Evolutionary conservation across 1,140 invertebrate genomes (phyloP).

Genomic region (Zeugodacus cucurbitae): DNA sequence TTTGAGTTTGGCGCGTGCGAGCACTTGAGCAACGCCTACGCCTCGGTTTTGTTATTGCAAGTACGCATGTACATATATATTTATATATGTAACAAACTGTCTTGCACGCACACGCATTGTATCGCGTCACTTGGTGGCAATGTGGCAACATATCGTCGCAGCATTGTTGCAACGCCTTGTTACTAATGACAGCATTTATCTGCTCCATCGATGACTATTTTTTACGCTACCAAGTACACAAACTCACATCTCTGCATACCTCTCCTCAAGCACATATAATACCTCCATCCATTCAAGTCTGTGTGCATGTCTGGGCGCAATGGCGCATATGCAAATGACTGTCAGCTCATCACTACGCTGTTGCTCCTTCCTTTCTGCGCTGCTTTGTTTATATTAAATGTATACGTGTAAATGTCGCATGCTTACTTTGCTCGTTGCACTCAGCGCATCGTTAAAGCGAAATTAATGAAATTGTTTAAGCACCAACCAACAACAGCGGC

Average conservation of each 20-base stretch:
- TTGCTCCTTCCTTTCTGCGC: neutral
- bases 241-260: neutral
- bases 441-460: conserved; percentile 17
- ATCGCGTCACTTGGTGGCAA: neutral
- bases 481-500: neutral
- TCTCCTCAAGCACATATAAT: too few species aligned
- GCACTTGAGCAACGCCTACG: neutral
- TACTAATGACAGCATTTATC: conserved; percentile 31
- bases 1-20: neutral
- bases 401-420: neutral
- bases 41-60: neutral
- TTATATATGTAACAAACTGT: neutral
- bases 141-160: neutral
- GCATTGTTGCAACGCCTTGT: neutral
- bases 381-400: neutral
- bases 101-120: neutral
- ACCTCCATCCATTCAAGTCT: neutral
- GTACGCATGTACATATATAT: too few species aligned
- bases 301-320: neutral
- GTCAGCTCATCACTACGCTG: neutral
- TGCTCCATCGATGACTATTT: conserved; percentile 30
- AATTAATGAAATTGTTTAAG: conserved; percentile 33
- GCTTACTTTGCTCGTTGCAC: neutral
- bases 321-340: neutral
- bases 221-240: neutral